Percentiles rank a stretch among this genome's conserved stretches.
Conservation (phyloP, 1,140 invertebrate genomes). For the Chrysoperla carnea region DNA sequence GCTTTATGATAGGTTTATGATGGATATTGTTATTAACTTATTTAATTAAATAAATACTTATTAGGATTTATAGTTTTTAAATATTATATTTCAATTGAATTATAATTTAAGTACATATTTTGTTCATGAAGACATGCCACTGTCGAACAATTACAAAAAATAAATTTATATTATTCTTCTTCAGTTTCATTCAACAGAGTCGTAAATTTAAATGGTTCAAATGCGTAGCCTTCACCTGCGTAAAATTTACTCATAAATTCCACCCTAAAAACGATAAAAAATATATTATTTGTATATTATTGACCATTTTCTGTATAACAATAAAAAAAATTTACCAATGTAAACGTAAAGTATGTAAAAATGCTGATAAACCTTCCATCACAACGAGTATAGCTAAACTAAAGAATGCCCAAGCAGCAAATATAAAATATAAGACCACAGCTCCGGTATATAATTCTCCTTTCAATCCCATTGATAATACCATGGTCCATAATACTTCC, state of each 20-base stretch:
- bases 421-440: slow-evolving; percentile 55
- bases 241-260: slow-evolving; percentile 99
- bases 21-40: too few species aligned
- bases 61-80: too few species aligned
- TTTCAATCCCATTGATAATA: slow-evolving; percentile 45
- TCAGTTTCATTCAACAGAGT: slow-evolving; percentile 51
- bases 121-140: too few species aligned
- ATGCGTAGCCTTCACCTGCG: slow-evolving; percentile 66
- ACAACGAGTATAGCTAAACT: slow-evolving; percentile 77
- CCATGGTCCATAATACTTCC: slow-evolving; percentile 84
- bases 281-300: background rate
- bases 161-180: slow-evolving; percentile 5
- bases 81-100: too few species aligned
- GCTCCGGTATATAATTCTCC: slow-evolving; percentile 42
- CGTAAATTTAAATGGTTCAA: slow-evolving; percentile 89
- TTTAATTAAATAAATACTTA: too few species aligned
- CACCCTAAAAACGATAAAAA: slow-evolving; percentile 46
- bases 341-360: slow-evolving; percentile 66
- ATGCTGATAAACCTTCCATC: slow-evolving; percentile 84
- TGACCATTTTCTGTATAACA: background rate
- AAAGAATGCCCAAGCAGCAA: slow-evolving; percentile 70
- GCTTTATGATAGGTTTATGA: too few species aligned
- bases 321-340: slow-evolving; percentile 42
- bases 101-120: too few species aligned
- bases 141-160: too few species aligned